Evolutionary conservation across 1,140 invertebrate genomes (phyloP), one percentile per base, ranked within the genome.

Genomic region (Hylaeus volcanicus): DNA sequence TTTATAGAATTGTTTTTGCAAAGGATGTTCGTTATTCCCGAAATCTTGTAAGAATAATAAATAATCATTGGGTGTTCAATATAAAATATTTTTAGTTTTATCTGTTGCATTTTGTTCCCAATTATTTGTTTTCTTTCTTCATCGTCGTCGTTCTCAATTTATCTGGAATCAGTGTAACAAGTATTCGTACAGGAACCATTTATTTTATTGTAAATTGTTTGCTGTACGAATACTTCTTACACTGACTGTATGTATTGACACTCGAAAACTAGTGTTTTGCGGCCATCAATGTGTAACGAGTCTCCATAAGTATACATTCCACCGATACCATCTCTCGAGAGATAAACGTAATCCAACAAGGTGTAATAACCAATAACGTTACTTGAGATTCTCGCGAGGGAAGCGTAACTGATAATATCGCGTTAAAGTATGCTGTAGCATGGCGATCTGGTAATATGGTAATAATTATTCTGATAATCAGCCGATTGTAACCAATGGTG

Each of bases 391-490:
- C 2, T 58, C 14, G 3, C 9, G 11, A 64, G 39, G 39, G 48
- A 64, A 15, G 55, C 15, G 43, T 58, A 65, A 81, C 61, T 64
- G 65, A 78, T 81, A 78, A 37, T 41, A 48, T 58, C 66, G 66
- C 15, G 65, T 76, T 70, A 70, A 58, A 11, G 12, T 5, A 48
- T 11, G 61, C 61, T 61, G 76, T 11, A 56, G 37, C 51, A 81
- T 12, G 26, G 58, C 5, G 5, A 4, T 58, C 5, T 58, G n/a
- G 26, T 26, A 26, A 26, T 26, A 26, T 26, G 26, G 26, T 26
- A 26, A 15, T 58, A 58, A n/a, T 58, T 9, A 51, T 51, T 51
- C 51, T 51, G 51, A 51, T 51, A 51, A 11, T 9, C 9, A 9
- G 9, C 2, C 9, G 51, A 9, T 11, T 9, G 51, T 51, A 9